Percentiles rank a stretch among this genome's conserved stretches.
These are phyloP conservation scores for Drosophila nasuta DNA, from an alignment of 1,140 invertebrate species.

Conservation along the genomic window DNA sequence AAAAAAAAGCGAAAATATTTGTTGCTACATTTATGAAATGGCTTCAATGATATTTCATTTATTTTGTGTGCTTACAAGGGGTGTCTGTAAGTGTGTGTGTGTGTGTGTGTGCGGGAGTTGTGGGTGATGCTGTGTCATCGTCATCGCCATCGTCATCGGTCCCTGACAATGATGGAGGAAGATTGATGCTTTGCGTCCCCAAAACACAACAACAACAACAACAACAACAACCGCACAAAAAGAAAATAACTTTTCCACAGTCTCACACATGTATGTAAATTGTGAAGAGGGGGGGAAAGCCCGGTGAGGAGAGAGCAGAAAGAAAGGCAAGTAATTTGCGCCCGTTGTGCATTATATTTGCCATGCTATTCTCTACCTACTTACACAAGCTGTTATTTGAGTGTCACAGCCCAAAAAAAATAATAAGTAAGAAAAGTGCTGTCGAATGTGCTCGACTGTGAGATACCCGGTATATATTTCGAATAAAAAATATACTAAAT, in stretches of 20 bases:
- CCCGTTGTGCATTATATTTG: slow-evolving; percentile 27
- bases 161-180: slow-evolving; percentile 79
- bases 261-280: slow-evolving; percentile 28
- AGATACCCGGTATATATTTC: too few species aligned
- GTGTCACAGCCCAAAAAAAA: not conserved
- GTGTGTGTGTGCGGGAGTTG: slow-evolving; percentile 18
- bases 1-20: slow-evolving; percentile 9
- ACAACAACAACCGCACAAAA: slow-evolving; percentile 12
- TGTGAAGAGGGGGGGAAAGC: not conserved
- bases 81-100: not conserved
- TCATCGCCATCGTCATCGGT: slow-evolving; percentile 62
- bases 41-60: slow-evolving; percentile 78
- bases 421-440: too few species aligned
- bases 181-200: slow-evolving; percentile 67
- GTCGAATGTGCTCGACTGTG: too few species aligned
- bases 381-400: slow-evolving; percentile 3
- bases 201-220: slow-evolving; percentile 35
- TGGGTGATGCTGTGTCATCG: slow-evolving; percentile 36
- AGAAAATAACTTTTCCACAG: slow-evolving; percentile 11
- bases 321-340: slow-evolving; percentile 25
- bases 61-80: slow-evolving; percentile 46
- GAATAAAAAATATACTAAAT: too few species aligned
- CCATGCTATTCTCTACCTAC: not conserved
- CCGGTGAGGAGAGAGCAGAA: too few species aligned
- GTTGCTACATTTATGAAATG: slow-evolving; percentile 65